These are phyloP conservation scores for Copsychus sechellarum DNA, from an alignment of 2,113 vertebrate species.

Conservation along the genomic window DNA sequence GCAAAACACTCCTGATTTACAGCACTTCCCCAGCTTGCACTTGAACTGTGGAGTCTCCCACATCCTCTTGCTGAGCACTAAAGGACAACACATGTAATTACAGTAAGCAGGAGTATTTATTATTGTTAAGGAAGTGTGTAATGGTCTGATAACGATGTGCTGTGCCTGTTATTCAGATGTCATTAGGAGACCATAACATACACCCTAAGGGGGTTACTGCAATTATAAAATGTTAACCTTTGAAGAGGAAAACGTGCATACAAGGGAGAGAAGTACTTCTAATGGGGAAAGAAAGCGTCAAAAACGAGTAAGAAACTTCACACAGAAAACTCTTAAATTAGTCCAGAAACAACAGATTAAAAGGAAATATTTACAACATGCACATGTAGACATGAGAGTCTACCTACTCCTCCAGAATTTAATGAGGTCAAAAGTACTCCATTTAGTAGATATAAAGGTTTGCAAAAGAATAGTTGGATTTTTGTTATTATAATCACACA, in stretches of 20 bases:
- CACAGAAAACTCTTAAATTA: neutral
- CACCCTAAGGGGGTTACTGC: conserved; percentile 12
- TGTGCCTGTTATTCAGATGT: neutral
- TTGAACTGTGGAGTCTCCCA: neutral
- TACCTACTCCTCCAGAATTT: neutral
- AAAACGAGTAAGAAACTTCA: neutral
- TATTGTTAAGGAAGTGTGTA: neutral
- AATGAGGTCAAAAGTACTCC: neutral
- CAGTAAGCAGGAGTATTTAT: neutral
- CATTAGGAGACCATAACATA: neutral
- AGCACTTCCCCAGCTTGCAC: neutral
- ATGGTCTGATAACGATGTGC: neutral
- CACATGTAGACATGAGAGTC: rapidly evolving
- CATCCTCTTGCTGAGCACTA: neutral
- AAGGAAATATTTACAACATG: neutral
- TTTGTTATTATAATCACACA: neutral
- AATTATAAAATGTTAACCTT: conserved; percentile 45
- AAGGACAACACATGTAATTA: neutral
- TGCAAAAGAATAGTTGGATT: neutral
- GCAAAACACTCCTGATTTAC: neutral
- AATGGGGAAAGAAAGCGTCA: neutral
- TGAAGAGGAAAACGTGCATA: neutral
- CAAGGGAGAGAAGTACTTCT: neutral
- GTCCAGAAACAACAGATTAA: neutral
- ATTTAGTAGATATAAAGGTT: neutral